Conservation (phyloP, 2,113 vertebrate genomes). For the Pseudorasbora parva region DNA sequence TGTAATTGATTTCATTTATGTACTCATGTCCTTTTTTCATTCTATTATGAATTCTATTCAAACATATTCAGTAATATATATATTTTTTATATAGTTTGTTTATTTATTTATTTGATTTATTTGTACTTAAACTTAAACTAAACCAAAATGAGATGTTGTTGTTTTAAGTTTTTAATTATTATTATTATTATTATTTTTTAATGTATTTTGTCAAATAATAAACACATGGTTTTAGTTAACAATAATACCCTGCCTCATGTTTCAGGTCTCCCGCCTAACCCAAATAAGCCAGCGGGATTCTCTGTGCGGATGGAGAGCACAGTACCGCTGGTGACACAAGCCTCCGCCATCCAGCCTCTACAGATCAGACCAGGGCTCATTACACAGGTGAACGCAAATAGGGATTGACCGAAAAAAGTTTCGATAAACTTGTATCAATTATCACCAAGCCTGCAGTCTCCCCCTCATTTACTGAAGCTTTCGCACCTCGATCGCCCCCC, state of each 20-base stretch:
- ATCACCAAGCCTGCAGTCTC: too few species aligned
- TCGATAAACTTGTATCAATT: too few species aligned
- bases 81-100: too few species aligned
- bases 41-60: too few species aligned
- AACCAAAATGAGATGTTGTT: neutral
- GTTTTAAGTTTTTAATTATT: neutral
- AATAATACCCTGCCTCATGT: neutral
- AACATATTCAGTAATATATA: too few species aligned
- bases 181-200: neutral
- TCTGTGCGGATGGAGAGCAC: conserved; percentile 92
- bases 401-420: too few species aligned
- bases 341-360: conserved; percentile 88
- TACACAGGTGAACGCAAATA: conserved; percentile 82
- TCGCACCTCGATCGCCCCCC: too few species aligned
- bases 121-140: neutral
- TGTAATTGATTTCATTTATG: neutral
- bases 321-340: conserved; percentile 91
- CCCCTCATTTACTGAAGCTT: too few species aligned
- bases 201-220: neutral
- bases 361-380: conserved; percentile 94
- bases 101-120: too few species aligned
- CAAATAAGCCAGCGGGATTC: conserved; percentile 86
- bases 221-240: neutral
- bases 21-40: neutral
- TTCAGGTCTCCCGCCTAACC: conserved; percentile 88